Conservation (phyloP, 2,888 invertebrate genomes). For the Drosophila borealis region DNA sequence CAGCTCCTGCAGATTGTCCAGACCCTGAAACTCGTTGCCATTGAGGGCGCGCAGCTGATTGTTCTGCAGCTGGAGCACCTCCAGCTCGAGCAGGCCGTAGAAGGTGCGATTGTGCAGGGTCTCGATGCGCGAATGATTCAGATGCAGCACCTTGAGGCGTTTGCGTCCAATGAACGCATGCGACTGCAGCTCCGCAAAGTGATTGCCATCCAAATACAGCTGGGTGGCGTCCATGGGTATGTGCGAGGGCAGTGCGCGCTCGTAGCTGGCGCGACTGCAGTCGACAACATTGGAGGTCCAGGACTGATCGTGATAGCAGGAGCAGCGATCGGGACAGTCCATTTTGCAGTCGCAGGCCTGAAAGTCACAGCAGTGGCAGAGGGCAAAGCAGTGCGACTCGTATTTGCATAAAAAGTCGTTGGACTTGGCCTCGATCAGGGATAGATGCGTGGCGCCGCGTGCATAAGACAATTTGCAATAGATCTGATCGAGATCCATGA, state of each 20-base stretch:
- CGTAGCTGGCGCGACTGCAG: constrained; percentile 93
- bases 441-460: constrained; percentile 92
- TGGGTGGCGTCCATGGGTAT: constrained; percentile 98
- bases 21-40: constrained; percentile 93
- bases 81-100: constrained; percentile 92
- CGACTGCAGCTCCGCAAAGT: constrained; percentile 93
- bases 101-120: constrained; percentile 95
- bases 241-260: constrained; percentile 91
- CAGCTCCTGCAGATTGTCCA: constrained; percentile 93
- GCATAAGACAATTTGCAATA: constrained; percentile 95
- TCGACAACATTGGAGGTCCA: constrained; percentile 97
- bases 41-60: constrained; percentile 92
- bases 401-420: constrained; percentile 97
- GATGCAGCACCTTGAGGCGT: constrained; percentile 93
- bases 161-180: constrained; percentile 98
- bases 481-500: constrained; percentile 95
- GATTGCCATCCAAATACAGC: constrained; percentile 96
- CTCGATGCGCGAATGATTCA: constrained; percentile 94
- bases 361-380: constrained; percentile 98
- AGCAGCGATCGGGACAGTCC: constrained; percentile 96
- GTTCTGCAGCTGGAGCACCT: constrained; percentile 93
- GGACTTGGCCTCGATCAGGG: constrained; percentile 93
- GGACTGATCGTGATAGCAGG: constrained; percentile 96
- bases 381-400: constrained; percentile 95
- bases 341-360: constrained; percentile 99